Conservation (phyloP, 1,140 invertebrate species). For the Microplitis mediator region DNA sequence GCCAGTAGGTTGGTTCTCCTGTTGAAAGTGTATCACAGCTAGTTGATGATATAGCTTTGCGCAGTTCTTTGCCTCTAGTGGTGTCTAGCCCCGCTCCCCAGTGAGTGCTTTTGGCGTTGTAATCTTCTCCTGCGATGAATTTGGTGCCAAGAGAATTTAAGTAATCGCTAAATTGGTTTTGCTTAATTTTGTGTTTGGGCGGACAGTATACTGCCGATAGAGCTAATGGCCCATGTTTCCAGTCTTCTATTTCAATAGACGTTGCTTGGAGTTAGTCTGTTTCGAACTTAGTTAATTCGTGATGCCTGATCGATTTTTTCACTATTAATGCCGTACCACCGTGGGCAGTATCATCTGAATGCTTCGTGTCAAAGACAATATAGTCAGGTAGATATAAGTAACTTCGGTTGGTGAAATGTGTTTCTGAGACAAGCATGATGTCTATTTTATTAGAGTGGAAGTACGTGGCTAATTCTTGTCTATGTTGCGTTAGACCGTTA, state of each 20-base stretch:
- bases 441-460: no score
- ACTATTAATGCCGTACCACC: no score
- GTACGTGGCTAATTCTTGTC: no score
- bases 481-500: no score
- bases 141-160: slow-evolving; percentile 25
- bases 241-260: slow-evolving; percentile 24
- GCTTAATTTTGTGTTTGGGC: slow-evolving; percentile 27
- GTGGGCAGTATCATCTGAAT: no score
- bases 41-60: slow-evolving; percentile 35
- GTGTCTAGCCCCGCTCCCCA: slow-evolving; percentile 52
- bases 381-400: slow-evolving; percentile 32
- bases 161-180: slow-evolving; percentile 29
- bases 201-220: slow-evolving; percentile 36
- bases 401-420: slow-evolving; percentile 32
- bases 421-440: slow-evolving; percentile 16
- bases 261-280: slow-evolving; percentile 17
- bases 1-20: slow-evolving; percentile 55
- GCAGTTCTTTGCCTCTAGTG: slow-evolving; percentile 44
- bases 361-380: no score
- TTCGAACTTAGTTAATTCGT: no score
- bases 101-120: slow-evolving; percentile 52
- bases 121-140: slow-evolving; percentile 49
- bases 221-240: slow-evolving; percentile 10
- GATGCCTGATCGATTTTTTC: no score
- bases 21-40: slow-evolving; percentile 38